Evolutionary conservation across 2,797 vertebrate genomes (phyloP), one percentile per base, ranked within the genome.

Genomic region (Alca torda): DNA sequence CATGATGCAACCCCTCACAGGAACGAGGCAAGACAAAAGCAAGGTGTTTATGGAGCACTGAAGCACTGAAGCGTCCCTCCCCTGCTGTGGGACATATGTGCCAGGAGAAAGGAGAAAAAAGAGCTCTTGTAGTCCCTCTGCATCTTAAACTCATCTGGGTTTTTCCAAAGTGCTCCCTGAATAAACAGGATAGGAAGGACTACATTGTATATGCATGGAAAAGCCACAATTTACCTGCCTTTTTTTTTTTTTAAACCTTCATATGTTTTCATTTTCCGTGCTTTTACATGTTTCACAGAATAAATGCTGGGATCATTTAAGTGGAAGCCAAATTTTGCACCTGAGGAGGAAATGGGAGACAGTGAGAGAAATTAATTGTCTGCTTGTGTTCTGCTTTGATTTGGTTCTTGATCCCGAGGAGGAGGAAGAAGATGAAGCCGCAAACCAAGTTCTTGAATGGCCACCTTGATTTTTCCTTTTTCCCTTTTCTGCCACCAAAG

Each of bases 1-100:
- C 80, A 86, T 75, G 89, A 95, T 95, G 90, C 26, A 61, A 69
- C 41, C 60, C 25, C 57, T 88, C 59, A 63, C 35, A 95, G 85
- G 82, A 95, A 20, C 50, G 84, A 41, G 57, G 92, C 60, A 93
- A 94, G 92, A 80, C 83, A 94, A 96, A 91, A 90, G 68, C 63
- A 80, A 96, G 82, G 85, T 96, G 89, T 85, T 94, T 92, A 93
- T 14, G 68, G 72, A 82, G 77, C 79, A 41, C 37, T 82, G 90
- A 94, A 82, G 77, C 79, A 41, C 37, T 82, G 90, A 94, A 81
- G 67, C 70, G 94, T 87, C 26, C 51, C 20, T 72, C 33, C 50
- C 73, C 54, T 87, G 87, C 81, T 93, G 91, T 61, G 77, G 95
- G 84, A 96, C 87, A 85, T 77, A 86, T 21, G 63, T 69, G 39